Base-by-base conservation (phyloP, 1,140 invertebrate genomes). In the Macrostomum lignano region DNA sequence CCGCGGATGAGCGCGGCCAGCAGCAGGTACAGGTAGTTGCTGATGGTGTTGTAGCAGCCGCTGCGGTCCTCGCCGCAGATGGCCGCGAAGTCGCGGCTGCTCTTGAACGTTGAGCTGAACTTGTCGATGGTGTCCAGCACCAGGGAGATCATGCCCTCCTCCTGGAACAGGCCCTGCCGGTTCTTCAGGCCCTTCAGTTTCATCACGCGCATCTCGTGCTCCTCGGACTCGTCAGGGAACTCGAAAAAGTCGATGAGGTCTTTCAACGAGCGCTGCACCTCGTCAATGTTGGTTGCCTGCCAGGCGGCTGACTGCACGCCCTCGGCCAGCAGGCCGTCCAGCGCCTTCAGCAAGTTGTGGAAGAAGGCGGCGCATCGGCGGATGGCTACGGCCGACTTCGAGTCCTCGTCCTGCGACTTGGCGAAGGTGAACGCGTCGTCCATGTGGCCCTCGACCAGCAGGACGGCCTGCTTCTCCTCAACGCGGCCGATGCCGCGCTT, bases 361-460 rank as follows among this genome's bases (percentile, higher is more conserved):
- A n/a, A n/a, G n/a, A n/a, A n/a, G 20, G 79, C 84, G 40, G 78
- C 84, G 53, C 88, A 96, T 58, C 96, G 98, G 29, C 91, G 66
- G 45, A 99, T 99, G 31, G 98, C 91, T 34, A 86, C 63, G 19
- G 88, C 91, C 2, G 91, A 98, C 45, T 84, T 67, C 0, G 82
- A 88, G 58, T 98, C 91, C 56, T 99, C 91, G 55, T 96, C 88
- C 52, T 98, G 84, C 25, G 82, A 88, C 40, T 86, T 67, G 29
- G 78, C 84, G 54, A 99, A 88, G 48, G 88, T 84, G 15, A 96
- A 64, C 5, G 86, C 88, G 61, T 98, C 91, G 54, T 98, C 91
- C 91, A 98, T 98, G 64, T 98, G 96, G 25, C 91, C 91, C 65
- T 96, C 88, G 52, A 93, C 84, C 51, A 93, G 75, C 10, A 96